These are phyloP conservation scores for Stenodera caucasica DNA, from an alignment of 2,888 invertebrate genomes.

Conservation along the genomic window DNA sequence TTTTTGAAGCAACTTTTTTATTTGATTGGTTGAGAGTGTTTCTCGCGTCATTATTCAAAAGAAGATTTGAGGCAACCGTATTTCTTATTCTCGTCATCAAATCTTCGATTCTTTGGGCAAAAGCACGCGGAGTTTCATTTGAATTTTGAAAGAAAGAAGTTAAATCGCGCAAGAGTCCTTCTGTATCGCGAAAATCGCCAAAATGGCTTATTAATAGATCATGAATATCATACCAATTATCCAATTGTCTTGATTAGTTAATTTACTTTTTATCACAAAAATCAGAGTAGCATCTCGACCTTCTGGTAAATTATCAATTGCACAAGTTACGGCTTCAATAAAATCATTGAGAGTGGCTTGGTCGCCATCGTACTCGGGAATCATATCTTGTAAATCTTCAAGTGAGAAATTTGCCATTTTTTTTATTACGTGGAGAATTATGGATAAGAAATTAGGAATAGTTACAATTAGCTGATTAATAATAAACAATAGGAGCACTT, in stretches of 20 bases:
- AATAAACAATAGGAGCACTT: too few species aligned
- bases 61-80: neutral
- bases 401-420: too few species aligned
- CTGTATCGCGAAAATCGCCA: slow-evolving; percentile 5
- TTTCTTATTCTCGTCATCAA: neutral
- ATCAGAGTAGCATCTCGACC: too few species aligned
- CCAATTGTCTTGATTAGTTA: neutral
- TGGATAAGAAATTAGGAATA: too few species aligned
- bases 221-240: neutral
- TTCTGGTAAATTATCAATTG: too few species aligned
- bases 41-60: neutral
- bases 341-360: too few species aligned
- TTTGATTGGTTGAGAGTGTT: neutral
- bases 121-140: slow-evolving; percentile 8
- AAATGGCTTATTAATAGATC: slow-evolving; percentile 1
- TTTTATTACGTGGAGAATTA: too few species aligned
- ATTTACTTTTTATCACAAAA: slow-evolving; percentile 9
- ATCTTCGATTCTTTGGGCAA: slow-evolving; percentile 8
- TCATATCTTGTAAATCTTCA: too few species aligned
- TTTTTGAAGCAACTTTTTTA: neutral
- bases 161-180: slow-evolving; percentile 6
- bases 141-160: slow-evolving; percentile 2
- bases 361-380: too few species aligned
- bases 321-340: too few species aligned
- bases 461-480: too few species aligned